Conservation (phyloP, 2,888 invertebrate species). For the Trachelus troglodyta region DNA sequence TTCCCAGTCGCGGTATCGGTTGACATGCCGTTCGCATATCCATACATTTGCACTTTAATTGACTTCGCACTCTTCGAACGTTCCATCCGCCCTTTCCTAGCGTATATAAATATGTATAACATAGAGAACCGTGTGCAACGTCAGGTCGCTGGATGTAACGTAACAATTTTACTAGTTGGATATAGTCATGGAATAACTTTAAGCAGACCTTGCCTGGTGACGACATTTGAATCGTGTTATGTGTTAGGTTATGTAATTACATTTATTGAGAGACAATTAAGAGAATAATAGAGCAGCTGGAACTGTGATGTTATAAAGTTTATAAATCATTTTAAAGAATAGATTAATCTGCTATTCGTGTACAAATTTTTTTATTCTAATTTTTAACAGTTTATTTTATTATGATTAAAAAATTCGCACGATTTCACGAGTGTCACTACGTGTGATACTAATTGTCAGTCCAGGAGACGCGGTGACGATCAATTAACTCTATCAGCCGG, state of each 20-base stretch:
- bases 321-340: too few relatives aligned
- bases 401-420: too few relatives aligned
- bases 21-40: constrained; percentile 56
- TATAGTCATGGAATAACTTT: constrained; percentile 31
- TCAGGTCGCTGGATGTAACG: background rate
- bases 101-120: constrained; percentile 48
- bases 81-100: constrained; percentile 15
- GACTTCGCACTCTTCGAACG: constrained; percentile 38
- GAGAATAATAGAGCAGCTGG: too few relatives aligned
- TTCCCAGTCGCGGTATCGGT: constrained; percentile 55
- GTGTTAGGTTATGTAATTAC: background rate
- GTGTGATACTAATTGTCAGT: too few relatives aligned
- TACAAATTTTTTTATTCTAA: too few relatives aligned
- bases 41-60: constrained; percentile 65
- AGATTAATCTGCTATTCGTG: too few relatives aligned
- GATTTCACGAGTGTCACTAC: too few relatives aligned
- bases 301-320: too few relatives aligned
- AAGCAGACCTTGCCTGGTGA: background rate
- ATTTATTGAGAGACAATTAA: too few relatives aligned
- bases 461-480: constrained; percentile 23
- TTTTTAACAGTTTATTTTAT: too few relatives aligned
- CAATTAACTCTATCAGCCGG: constrained; percentile 37
- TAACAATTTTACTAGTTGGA: constrained; percentile 37
- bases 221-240: background rate
- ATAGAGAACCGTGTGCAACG: constrained; percentile 5